Percentiles rank a stretch among this genome's conserved stretches.
Conservation (phyloP, 2,888 invertebrate species). For the Cordilura impudica region DNA sequence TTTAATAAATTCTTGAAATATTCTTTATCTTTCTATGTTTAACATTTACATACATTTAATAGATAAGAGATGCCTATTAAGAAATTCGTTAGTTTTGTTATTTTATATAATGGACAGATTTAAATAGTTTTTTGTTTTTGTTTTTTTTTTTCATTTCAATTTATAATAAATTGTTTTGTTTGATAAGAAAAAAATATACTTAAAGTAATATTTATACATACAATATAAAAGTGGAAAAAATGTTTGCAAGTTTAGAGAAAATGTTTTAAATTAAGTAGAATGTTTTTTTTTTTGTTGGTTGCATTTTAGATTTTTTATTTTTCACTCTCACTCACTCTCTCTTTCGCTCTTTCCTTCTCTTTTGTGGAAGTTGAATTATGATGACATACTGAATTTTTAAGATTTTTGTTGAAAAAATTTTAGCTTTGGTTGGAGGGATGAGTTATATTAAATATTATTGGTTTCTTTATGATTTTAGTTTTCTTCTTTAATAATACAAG, state of each 20-base stretch:
- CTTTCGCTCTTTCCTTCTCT: too few species aligned
- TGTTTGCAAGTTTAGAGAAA: constrained; percentile 25
- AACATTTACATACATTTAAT: constrained; percentile 51
- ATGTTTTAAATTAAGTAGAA: neutral
- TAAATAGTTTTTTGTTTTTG: constrained; percentile 19
- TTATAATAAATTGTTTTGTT: constrained; percentile 3
- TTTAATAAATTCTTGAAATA: constrained; percentile 44
- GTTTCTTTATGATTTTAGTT: too few species aligned
- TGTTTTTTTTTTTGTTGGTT: neutral
- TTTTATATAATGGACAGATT: constrained; percentile 60
- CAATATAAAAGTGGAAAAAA: constrained; percentile 48
- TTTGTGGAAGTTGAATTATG: too few species aligned
- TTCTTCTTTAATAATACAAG: too few species aligned
- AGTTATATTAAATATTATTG: too few species aligned
- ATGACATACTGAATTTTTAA: too few species aligned
- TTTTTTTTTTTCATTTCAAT: constrained; percentile 21
- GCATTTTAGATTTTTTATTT: neutral
- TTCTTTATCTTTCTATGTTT: constrained; percentile 23
- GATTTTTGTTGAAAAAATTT: too few species aligned
- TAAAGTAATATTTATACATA: constrained; percentile 40
- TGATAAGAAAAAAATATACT: neutral
- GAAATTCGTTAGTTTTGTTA: constrained; percentile 68
- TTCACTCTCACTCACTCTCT: too few species aligned
- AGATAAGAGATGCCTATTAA: constrained; percentile 68
- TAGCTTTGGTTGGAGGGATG: too few species aligned